A percentile compares a stretch with the other conserved stretches of the same genome.
phyloP scores from a whole-genome alignment of 2,888 invertebrate species.

The Julus scandinavius region DNA sequence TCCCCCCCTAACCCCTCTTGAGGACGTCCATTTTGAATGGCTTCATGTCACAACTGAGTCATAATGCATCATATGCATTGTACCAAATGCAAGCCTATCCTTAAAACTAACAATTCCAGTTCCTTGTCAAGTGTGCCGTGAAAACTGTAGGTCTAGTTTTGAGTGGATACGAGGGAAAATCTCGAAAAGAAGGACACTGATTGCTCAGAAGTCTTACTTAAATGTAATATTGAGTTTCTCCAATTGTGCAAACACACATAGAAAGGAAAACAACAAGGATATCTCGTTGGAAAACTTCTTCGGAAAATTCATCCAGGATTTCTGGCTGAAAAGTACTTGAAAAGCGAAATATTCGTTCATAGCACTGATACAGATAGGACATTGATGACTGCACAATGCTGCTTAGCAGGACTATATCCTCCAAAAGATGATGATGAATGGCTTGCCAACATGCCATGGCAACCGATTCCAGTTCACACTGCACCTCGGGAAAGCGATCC shows the following conservation, averaged over 20 bases:
- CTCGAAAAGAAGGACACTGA: too few relatives aligned
- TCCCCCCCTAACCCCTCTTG: too few relatives aligned
- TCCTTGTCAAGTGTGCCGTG: too few relatives aligned
- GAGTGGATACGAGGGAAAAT: too few relatives aligned
- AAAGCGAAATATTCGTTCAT: constrained; percentile 72
- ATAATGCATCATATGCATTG: too few relatives aligned
- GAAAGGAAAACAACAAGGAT: constrained; percentile 81
- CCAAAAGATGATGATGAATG: constrained; percentile 63
- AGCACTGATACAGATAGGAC: constrained; percentile 91
- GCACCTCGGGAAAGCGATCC: constrained; percentile 76
- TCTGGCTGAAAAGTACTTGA: constrained; percentile 70
- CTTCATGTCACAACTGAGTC: too few relatives aligned
- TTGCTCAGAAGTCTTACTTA: too few relatives aligned
- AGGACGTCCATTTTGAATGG: too few relatives aligned
- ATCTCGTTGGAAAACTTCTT: constrained; percentile 76
- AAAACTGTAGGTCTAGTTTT: too few relatives aligned
- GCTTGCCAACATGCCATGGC: constrained; percentile 75
- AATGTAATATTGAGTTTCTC: too few relatives aligned
- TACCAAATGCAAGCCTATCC: too few relatives aligned
- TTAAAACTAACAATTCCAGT: too few relatives aligned
- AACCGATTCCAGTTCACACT: constrained; percentile 87
- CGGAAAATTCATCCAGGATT: constrained; percentile 76
- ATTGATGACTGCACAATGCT: constrained; percentile 69
- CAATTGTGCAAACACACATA: constrained; percentile 66
- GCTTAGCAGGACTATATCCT: constrained; percentile 67